A percentile compares a stretch with the other conserved stretches of the same genome.
Evolutionary conservation across 2,888 invertebrate genomes (phyloP).

Genomic region (Zygothrica quintamaculata): DNA sequence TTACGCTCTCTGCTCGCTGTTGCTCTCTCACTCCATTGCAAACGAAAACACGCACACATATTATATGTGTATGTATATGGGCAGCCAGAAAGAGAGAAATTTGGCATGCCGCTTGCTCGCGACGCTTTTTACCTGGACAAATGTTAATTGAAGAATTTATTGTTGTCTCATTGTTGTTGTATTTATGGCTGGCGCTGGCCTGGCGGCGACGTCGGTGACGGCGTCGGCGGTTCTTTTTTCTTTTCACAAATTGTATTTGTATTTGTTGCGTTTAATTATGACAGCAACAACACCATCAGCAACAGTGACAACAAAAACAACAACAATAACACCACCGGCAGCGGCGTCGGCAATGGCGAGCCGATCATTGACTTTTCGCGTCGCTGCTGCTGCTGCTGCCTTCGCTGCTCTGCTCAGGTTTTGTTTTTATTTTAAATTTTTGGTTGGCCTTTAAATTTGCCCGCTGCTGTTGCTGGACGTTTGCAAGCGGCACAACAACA

Average conservation of each 20-base stretch:
- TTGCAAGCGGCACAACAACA: conserved; percentile 35
- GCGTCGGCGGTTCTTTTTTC: conserved; percentile 55
- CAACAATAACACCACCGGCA: conserved; percentile 20
- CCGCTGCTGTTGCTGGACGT: conserved; percentile 37
- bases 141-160: conserved; percentile 81
- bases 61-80: no score
- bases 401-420: conserved; percentile 29
- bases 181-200: conserved; percentile 71
- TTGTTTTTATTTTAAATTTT: conserved; percentile 36
- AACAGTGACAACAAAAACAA: conserved; percentile 28
- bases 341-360: conserved; percentile 38
- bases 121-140: conserved; percentile 74
- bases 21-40: conserved; percentile 30
- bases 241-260: conserved; percentile 77
- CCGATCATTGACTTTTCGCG: conserved; percentile 72
- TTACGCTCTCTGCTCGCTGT: conserved; percentile 47
- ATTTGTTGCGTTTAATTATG: conserved; percentile 79
- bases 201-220: conserved; percentile 57
- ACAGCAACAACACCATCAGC: conserved; percentile 58
- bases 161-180: conserved; percentile 76
- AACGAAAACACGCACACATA: no score
- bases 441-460: conserved; percentile 41
- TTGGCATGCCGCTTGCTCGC: conserved; percentile 53
- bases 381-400: conserved; percentile 27
- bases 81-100: conserved; percentile 24